Base-by-base conservation (phyloP, 1,140 invertebrate species). In the Monomorium pharaonis region DNA sequence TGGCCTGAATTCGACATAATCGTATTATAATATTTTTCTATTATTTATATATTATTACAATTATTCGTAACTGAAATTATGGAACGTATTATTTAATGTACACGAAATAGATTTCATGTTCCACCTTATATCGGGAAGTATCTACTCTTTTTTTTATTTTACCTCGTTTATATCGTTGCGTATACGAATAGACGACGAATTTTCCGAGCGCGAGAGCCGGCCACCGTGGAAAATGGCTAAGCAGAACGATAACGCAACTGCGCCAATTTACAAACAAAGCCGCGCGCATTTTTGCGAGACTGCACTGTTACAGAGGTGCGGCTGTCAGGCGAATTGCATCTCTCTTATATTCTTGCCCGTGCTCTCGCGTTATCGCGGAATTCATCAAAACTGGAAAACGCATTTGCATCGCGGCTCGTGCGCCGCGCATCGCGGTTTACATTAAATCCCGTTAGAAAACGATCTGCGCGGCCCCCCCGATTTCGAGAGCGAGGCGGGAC, bases 401-500 rank as follows among this genome's bases (percentile, higher is more conserved):
- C 42, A 51, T 62, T 44, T 33, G 86, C 37, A 84, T 42, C n/a
- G 33, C 18, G n/a, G 16, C 56, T n/a, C 10, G 75, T 60, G 62
- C 74, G 62, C 75, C n/a, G 75, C 56, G 56, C 75, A 86, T 51
- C 63, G 77, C 76, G 75, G 58, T 89, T 88, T 89, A 75, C 87
- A 89, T 89, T 88, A 88, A 81, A 86, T 88, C 75, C 87, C 88
- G 88, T 88, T 89, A 85, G 87, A 85, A 88, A 76, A 85, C 87
- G 69, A 65, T 62, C 24, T 56, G 30, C 67, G 78, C 76, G 60
- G 44, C 76, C 30, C 76, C 30, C 76, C 54, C 76, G 78, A 83
- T 83, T 83, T 83, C 78, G 67, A 30, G 67, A 47, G 58, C 10
- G 42, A 4, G 24, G 27, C 5, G 58, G 14, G 10, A 37, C 27